phyloP scores from a whole-genome alignment of 2,797 vertebrate species.

The Tokudaia muenninki region DNA sequence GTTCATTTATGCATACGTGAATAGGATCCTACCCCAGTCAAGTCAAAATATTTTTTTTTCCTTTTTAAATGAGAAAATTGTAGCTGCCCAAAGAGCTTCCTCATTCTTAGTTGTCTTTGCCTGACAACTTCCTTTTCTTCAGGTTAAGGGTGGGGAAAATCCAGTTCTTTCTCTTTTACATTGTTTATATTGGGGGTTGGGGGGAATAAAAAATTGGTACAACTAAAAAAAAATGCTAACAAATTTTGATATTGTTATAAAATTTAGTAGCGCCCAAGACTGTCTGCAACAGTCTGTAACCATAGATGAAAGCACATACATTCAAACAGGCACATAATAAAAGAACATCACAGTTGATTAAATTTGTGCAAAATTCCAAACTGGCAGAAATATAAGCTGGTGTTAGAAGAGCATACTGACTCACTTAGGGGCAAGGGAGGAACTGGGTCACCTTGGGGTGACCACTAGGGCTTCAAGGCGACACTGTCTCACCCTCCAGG shows the following conservation, averaged over 20 bases:
- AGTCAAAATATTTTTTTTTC: not conserved
- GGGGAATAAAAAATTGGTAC: too few species aligned
- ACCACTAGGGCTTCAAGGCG: too few species aligned
- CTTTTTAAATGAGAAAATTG: not conserved
- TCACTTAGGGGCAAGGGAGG: not conserved
- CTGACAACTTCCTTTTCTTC: not conserved
- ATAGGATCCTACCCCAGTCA: not conserved
- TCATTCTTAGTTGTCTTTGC: not conserved
- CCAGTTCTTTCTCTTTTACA: too few species aligned
- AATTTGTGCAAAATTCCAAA: not conserved
- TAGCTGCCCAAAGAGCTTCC: conserved; percentile 39
- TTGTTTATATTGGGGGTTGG: too few species aligned
- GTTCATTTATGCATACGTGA: not conserved
- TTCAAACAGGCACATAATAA: not conserved
- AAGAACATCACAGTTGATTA: not conserved
- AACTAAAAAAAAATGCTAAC: not conserved
- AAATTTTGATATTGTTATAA: not conserved
- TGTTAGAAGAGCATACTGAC: not conserved
- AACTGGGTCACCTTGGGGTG: not conserved
- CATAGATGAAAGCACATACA: not conserved
- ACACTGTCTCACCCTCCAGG: not conserved
- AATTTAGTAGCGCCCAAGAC: not conserved
- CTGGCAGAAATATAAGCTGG: not conserved
- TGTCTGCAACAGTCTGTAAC: not conserved
- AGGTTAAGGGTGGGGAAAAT: too few species aligned